Evolutionary conservation across 2,113 vertebrate species (phyloP), one percentile per base, ranked within the genome.

Genomic region (Hippocampus guttulatus): DNA sequence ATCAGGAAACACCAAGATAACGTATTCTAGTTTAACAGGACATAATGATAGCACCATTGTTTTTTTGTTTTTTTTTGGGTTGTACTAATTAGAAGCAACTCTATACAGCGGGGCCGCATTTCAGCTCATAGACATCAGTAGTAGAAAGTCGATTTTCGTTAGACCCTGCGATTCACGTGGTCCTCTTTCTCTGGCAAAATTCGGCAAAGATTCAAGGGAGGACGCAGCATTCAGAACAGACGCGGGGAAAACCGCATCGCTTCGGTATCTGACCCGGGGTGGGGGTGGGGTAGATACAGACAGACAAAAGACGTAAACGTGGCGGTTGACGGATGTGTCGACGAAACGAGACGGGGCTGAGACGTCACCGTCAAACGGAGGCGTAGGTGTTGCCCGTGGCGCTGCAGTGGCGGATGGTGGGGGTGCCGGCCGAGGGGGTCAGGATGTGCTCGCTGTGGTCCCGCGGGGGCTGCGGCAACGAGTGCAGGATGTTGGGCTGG

Each of bases 341-440:
- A 68, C 68, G 71, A 71, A 79, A 72, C 68, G 70, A 55, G 71
- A 49, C 64, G 18, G 38, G 25, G 33, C 33, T 69, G 1, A 18
- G 71, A 69, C 25, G 12, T 38, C 49, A 3, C 18, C 49, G 16
- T 93, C 89, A 93, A 74, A 93, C 92, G 0, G 92, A 92, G 84
- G 92, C 90, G 58, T 92, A 92, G 18, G 89, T 92, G 87, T 92
- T 93, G 76, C 91, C 92, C 3, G 91, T 86, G 77, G 90, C 75
- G 85, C 91, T 85, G 90, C 92, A 93, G 85, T 92, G 92, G 75
- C 92, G 92, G 74, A 93, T 93, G 79, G 89, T 91, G 76, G 91
- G 91, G 27, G 91, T 90, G 30, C 80, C 83, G 7, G 78, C 75
- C 0, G 90, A 83, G 6, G 92, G 86, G 58, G 85, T 86, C 3